Evolutionary conservation across 2,113 vertebrate genomes (phyloP), one percentile per base, ranked within the genome.

Genomic region (Eretmochelys imbricata): DNA sequence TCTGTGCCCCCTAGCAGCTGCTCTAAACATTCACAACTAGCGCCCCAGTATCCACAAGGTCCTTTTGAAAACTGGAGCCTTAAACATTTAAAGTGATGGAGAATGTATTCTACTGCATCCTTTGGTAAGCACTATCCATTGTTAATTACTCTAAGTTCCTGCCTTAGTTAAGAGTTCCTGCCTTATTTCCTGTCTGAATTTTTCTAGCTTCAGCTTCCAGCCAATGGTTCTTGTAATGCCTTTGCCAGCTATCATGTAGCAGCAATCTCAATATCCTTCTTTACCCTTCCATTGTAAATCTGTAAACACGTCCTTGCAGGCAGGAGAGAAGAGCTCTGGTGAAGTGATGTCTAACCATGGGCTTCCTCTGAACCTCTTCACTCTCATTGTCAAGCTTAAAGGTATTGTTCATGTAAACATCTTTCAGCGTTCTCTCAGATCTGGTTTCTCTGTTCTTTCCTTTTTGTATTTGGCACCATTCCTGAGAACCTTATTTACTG

Each of bases 401-500:
- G 50, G 27, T 46, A 79, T 13, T 87, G 42, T 85, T 46, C 82
- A n/a, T 48, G 80, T 55, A 72, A 87, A 93, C 17, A 17, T 72
- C 54, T 95, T 95, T 46, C 50, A 84, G 87, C 48, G 5, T 94
- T 93, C 79, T 87, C 81, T 90, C 79, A 93, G 69, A 59, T 90
- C 78, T 82, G 84, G 12, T 96, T 95, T 93, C 69, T 5, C 42
- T 91, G 0, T 0, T 91, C 65, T 49, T 93, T 96, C 88, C 48
- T 38, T 93, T 80, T 84, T 89, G 20, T n/a, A 24, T 53, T 93
- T 96, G 94, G 91, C 89, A 76, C 81, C 9, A 42, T 90, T 95
- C 94, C 93, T 80, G 31, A 91, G 89, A 87, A 54, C 24, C 35
- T 93, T 90, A 90, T 93, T 95, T 97, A 54, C 80, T 4, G 3